phyloP scores from a whole-genome alignment of 2,888 invertebrate genomes.

The Lasioglossum leucozonium region DNA sequence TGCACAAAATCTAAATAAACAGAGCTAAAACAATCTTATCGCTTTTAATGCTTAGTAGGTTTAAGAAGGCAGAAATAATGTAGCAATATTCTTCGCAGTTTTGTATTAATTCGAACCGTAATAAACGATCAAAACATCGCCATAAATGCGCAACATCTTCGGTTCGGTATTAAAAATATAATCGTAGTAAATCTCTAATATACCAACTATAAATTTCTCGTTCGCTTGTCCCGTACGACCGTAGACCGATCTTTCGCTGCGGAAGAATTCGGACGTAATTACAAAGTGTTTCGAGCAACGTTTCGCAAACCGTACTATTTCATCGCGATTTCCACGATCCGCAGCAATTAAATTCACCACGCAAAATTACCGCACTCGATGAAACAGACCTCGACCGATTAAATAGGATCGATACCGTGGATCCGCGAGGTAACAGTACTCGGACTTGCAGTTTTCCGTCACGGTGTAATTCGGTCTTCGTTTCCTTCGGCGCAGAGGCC shows the following conservation, averaged over 20 bases:
- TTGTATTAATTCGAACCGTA: too few species aligned
- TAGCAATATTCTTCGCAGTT: too few species aligned
- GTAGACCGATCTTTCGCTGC: background rate
- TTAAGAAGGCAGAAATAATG: too few species aligned
- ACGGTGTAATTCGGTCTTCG: constrained; percentile 11
- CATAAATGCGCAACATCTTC: too few species aligned
- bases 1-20: too few species aligned
- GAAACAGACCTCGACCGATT: background rate
- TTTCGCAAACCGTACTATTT: background rate
- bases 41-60: too few species aligned
- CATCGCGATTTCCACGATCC: background rate
- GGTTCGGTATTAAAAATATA: too few species aligned
- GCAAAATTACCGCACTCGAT: constrained; percentile 17
- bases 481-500: background rate
- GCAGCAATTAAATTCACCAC: constrained; percentile 38
- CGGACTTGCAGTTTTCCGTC: background rate
- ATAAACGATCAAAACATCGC: too few species aligned
- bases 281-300: background rate
- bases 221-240: background rate
- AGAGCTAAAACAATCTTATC: too few species aligned
- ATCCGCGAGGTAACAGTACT: constrained; percentile 11
- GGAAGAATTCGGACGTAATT: background rate
- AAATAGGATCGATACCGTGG: constrained; percentile 12
- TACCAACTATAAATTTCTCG: too few species aligned
- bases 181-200: too few species aligned